phyloP scores from a whole-genome alignment of 2,888 invertebrate genomes.

The Didymodactylos carnosus region DNA sequence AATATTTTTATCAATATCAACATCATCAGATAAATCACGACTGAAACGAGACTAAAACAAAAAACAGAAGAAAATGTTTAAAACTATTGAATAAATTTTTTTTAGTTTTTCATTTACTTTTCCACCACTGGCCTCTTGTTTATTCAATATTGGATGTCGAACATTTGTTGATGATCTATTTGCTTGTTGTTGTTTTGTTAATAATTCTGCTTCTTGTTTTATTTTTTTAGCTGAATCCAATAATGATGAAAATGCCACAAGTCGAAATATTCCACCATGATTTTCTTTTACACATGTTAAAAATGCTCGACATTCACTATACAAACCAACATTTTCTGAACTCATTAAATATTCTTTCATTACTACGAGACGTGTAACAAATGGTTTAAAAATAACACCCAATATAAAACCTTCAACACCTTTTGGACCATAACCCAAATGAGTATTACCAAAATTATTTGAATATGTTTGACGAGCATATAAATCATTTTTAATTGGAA shows the following conservation, averaged over 20 bases:
- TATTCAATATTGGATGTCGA: too few species aligned
- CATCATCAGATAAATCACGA: background rate
- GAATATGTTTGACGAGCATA: background rate
- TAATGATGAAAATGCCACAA: constrained; percentile 74
- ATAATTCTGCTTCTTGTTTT: background rate
- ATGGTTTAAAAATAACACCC: constrained; percentile 6
- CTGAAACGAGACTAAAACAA: background rate
- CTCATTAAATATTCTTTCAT: constrained; percentile 1
- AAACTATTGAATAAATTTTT: background rate
- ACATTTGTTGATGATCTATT: background rate
- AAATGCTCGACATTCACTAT: constrained; percentile 74
- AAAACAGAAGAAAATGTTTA: background rate
- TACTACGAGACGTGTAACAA: background rate
- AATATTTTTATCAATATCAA: background rate
- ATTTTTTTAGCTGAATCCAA: constrained; percentile 35
- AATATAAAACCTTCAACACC: constrained; percentile 8
- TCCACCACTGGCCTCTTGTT: background rate
- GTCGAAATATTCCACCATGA: constrained; percentile 76
- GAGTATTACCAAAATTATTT: background rate
- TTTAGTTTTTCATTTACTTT: background rate
- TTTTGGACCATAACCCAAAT: background rate
- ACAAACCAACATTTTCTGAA: constrained; percentile 37
- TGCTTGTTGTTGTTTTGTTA: background rate
- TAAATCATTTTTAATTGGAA: background rate
- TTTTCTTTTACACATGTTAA: constrained; percentile 81